Conservation (phyloP, 2,888 invertebrate genomes). For the Meghimatium bilineatum region DNA sequence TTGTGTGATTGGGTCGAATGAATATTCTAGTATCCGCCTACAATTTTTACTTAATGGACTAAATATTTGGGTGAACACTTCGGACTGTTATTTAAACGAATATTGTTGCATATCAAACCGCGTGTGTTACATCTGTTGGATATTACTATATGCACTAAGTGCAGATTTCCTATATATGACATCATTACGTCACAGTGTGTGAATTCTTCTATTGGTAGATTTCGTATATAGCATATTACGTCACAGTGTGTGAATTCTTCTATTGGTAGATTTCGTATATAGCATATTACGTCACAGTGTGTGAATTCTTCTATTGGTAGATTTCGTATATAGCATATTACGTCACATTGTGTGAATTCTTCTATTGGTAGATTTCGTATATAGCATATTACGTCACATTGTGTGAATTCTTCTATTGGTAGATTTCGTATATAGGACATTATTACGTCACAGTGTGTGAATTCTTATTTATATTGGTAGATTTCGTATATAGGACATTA, state of each 20-base stretch:
- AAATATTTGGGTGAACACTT: too few relatives aligned
- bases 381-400: background rate
- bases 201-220: background rate
- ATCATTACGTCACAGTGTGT: background rate
- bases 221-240: background rate
- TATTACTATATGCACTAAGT: background rate
- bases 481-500: background rate
- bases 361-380: background rate
- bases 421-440: background rate
- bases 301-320: background rate
- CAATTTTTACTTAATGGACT: too few relatives aligned
- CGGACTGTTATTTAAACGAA: too few relatives aligned
- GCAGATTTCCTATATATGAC: background rate
- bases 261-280: background rate
- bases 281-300: background rate
- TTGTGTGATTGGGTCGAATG: too few relatives aligned
- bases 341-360: background rate
- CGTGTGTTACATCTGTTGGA: background rate
- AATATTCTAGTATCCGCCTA: too few relatives aligned
- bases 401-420: background rate
- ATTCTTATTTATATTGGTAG: background rate
- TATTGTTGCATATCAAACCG: background rate
- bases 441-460: background rate
- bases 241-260: background rate
- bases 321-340: background rate